A percentile compares a stretch with the other conserved stretches of the same genome.
phyloP scores from a whole-genome alignment of 2,113 vertebrate genomes.

The Hemiprocne comata region DNA sequence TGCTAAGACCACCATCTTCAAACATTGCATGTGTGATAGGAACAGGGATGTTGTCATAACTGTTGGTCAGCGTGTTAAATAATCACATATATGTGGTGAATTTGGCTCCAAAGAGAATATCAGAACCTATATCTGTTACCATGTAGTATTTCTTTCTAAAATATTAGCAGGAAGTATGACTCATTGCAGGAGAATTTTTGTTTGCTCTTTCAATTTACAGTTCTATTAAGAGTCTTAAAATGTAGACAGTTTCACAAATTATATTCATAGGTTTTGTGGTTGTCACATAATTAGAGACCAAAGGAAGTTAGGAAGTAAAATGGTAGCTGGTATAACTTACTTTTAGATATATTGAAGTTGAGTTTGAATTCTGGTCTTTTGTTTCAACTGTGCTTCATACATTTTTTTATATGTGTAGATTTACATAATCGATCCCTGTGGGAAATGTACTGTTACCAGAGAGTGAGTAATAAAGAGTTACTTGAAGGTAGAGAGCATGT shows the following conservation, averaged over 20 bases:
- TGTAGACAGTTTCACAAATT: constrained; percentile 30
- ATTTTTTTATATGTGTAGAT: constrained; percentile 39
- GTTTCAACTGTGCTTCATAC: constrained; percentile 9
- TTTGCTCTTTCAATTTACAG: constrained; percentile 16
- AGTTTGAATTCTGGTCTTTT: constrained; percentile 14
- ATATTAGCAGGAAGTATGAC: neutral
- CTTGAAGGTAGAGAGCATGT: constrained; percentile 29
- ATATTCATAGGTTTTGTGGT: constrained; percentile 2
- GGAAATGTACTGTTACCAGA: constrained; percentile 48
- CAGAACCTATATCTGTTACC: neutral
- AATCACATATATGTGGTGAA: neutral
- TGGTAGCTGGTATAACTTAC: neutral
- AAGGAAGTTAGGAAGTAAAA: neutral
- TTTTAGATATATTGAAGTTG: constrained; percentile 21
- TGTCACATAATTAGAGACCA: neutral
- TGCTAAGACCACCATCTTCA: constrained; percentile 21
- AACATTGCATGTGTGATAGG: constrained; percentile 43
- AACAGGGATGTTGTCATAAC: constrained; percentile 39
- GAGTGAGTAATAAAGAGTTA: constrained; percentile 61
- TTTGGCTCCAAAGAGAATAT: constrained; percentile 14
- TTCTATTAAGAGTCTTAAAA: constrained; percentile 21
- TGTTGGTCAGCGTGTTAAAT: constrained; percentile 48
- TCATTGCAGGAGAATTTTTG: neutral
- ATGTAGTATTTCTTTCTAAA: constrained; percentile 31
- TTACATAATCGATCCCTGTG: constrained; percentile 50